Percentiles rank a stretch among this genome's conserved stretches.
These are phyloP conservation scores for Punctoribates punctum DNA, from an alignment of 2,888 invertebrate genomes.

Conservation along the genomic window DNA sequence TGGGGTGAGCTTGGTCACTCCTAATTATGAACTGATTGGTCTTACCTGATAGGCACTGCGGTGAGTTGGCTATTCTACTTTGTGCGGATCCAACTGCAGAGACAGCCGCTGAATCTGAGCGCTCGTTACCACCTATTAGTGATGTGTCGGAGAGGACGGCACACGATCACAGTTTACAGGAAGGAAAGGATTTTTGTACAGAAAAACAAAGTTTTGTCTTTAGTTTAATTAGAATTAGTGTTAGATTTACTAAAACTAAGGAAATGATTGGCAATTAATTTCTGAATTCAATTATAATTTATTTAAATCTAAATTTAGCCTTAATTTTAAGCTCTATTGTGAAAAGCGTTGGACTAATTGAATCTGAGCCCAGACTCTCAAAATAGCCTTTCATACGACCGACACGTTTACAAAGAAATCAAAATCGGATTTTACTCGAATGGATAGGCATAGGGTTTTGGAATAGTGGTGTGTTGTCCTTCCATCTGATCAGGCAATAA, in stretches of 20 bases:
- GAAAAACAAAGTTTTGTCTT: constrained; percentile 23
- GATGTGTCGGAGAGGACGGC: background rate
- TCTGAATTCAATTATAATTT: background rate
- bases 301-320: background rate
- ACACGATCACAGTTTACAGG: background rate
- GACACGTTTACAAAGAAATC: background rate
- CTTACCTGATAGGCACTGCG: constrained; percentile 42
- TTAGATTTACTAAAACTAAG: too few species aligned
- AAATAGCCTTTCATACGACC: background rate
- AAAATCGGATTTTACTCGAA: background rate
- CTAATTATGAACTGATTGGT: background rate
- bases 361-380: background rate
- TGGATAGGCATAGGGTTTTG: background rate
- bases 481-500: constrained; percentile 18
- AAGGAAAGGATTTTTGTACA: constrained; percentile 11
- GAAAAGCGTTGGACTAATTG: background rate
- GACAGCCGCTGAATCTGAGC: constrained; percentile 42
- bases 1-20: background rate
- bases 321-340: background rate
- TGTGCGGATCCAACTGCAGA: constrained; percentile 39
- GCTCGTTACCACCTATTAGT: constrained; percentile 40
- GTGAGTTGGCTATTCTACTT: constrained; percentile 41
- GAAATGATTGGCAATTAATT: too few species aligned
- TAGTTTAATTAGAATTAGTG: too few species aligned
- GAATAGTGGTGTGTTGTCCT: background rate